A percentile compares a stretch with the other conserved stretches of the same genome.
These are phyloP conservation scores for Podarcis lilfordi DNA, from an alignment of 2,797 vertebrate species.

Conservation along the genomic window DNA sequence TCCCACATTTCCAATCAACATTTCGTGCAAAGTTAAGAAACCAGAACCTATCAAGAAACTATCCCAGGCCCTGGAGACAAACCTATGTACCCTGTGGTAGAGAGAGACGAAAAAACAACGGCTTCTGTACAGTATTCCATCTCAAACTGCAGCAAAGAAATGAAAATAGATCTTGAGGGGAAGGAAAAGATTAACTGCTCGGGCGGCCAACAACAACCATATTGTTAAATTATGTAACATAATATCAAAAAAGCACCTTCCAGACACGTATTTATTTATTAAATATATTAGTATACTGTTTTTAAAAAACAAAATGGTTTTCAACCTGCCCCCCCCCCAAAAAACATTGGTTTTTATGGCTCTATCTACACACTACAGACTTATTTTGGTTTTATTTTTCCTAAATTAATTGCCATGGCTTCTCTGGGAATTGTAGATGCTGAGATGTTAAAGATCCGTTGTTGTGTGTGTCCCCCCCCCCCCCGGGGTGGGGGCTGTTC, in stretches of 20 bases:
- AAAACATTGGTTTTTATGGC: not conserved
- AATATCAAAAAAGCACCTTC: no score
- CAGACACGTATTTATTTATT: no score
- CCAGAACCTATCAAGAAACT: not conserved
- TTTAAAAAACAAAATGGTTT: no score
- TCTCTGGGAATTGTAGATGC: not conserved
- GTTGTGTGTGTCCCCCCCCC: no score
- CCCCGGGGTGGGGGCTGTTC: not conserved
- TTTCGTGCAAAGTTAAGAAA: not conserved
- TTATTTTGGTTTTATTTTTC: not conserved
- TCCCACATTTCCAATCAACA: not conserved
- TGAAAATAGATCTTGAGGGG: not conserved
- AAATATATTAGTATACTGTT: no score
- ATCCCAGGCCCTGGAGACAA: not conserved
- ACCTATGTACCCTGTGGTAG: no score
- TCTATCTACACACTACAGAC: not conserved
- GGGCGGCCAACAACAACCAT: not conserved
- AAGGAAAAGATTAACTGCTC: not conserved
- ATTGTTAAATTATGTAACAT: no score
- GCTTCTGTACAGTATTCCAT: not conserved
- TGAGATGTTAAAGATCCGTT: not conserved
- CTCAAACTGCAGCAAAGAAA: not conserved
- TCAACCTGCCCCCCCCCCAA: no score
- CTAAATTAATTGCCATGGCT: not conserved
- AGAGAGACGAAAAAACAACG: not conserved